Evolutionary conservation across 64 coral and sea anemone genomes (phyloP).

Genomic region (Montipora capricornis): DNA sequence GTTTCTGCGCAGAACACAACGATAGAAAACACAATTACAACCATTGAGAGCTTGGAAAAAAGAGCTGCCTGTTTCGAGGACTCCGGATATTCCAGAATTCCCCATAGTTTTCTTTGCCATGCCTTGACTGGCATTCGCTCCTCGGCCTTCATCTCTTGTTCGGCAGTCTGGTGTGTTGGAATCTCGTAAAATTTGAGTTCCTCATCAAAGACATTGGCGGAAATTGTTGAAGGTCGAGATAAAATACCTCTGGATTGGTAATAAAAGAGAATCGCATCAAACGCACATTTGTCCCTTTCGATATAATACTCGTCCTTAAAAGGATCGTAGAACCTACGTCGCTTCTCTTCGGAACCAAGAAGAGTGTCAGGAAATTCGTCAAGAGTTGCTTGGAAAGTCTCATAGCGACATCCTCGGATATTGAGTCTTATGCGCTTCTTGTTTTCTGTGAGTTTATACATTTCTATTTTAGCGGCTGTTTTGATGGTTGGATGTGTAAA

Average conservation of each 20-base stretch:
- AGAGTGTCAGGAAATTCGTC: constrained; percentile 84
- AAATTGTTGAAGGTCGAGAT: constrained; percentile 70
- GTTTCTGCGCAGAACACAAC: constrained; percentile 84
- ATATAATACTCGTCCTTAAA: constrained; percentile 75
- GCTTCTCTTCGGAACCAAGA: constrained; percentile 71
- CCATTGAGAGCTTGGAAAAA: constrained; percentile 64
- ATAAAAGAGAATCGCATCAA: constrained; percentile 88
- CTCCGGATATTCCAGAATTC: constrained; percentile 72
- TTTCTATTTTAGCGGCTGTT: background rate
- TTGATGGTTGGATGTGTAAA: background rate
- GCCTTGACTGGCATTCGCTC: constrained; percentile 15
- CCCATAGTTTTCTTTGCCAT: constrained; percentile 69
- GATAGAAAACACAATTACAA: constrained; percentile 67
- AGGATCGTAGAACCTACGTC: constrained; percentile 66
- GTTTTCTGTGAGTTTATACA: background rate
- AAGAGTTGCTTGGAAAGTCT: constrained; percentile 85
- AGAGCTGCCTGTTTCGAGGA: constrained; percentile 61
- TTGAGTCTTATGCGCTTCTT: constrained; percentile 78
- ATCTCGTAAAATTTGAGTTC: constrained; percentile 84
- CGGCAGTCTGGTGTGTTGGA: constrained; percentile 8
- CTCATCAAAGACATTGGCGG: constrained; percentile 54
- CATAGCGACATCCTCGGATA: constrained; percentile 81
- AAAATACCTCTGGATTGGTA: constrained; percentile 93
- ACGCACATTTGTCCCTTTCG: constrained; percentile 75
- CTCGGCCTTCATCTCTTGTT: background rate